Base-by-base conservation (phyloP, 2,113 vertebrate genomes). In the Harpagus bidentatus region DNA sequence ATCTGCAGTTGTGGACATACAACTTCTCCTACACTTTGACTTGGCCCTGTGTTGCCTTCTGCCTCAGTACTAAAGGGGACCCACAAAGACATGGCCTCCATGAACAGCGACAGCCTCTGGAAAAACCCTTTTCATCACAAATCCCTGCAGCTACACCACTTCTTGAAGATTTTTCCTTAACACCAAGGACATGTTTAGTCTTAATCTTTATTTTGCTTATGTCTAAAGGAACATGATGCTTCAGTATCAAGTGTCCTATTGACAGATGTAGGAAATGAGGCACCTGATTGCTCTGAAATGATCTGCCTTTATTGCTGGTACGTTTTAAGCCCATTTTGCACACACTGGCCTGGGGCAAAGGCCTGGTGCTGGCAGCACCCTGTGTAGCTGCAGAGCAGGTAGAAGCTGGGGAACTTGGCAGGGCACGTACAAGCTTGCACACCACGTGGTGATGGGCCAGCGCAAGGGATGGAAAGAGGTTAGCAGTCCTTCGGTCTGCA, bases 171-270 rank as follows among this genome's bases (percentile, higher is more conserved):
- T 72, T 52, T 63, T 79, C 73, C 83, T 73, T 43, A 82, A 48
- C 11, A 22, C 31, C 21, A 59, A 63, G 56, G 43, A 55, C 43
- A 26, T 85, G 78, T 87, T 96, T 96, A 93, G 91, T 93, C 93
- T 91, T 95, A 72, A 84, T 85, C 73, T 85, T 81, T 71, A 55
- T 48, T 94, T 96, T 91, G 84, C 77, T 94, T 93, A 87, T 48
- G 70, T 94, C 90, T 93, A 11, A 82, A 89, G 61, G 95, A 94
- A 95, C 3, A 5, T 59, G 78, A 63, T 84, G 25, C 70, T 91
- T 96, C 31, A 48, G 56, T 59, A 26, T 76, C 48, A 38, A 93
- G 61, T 91, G 61, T 95, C 69, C 38, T 59, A 56, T 52, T 71
- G 65, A 79, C 38, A 47, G 34, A 59, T 40, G 56, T 71, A 71